Evolutionary conservation across 2,888 invertebrate species (phyloP).

Genomic region (Aproaerema taeniolella): DNA sequence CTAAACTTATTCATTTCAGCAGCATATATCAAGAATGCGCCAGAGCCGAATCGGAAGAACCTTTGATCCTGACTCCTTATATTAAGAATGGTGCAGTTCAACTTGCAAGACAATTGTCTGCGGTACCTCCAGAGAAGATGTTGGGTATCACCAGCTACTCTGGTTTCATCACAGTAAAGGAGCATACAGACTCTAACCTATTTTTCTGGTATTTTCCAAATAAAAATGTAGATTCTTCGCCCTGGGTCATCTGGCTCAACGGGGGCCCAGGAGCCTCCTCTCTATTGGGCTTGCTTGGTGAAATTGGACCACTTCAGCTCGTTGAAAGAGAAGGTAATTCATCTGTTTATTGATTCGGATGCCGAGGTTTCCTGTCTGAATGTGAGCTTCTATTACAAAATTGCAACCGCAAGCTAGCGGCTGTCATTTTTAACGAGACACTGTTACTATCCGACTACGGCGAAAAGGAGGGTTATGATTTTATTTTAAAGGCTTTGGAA

Average conservation of each 20-base stretch:
- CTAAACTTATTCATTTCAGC: no score
- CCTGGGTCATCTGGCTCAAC: slow-evolving; percentile 88
- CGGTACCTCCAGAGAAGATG: slow-evolving; percentile 31
- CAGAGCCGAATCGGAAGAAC: no score
- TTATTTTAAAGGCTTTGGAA: no score
- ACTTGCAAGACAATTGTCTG: slow-evolving; percentile 26
- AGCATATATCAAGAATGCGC: no score
- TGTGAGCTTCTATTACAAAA: no score
- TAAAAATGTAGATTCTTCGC: slow-evolving; percentile 45
- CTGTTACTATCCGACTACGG: no score
- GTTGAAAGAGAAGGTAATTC: slow-evolving; percentile 29
- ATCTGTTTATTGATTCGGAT: no score
- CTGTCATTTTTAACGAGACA: no score
- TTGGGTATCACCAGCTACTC: slow-evolving; percentile 49
- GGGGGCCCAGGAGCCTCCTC: slow-evolving; percentile 88
- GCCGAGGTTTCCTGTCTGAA: no score
- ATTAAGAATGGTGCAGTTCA: slow-evolving; percentile 25
- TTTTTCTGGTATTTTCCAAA: slow-evolving; percentile 89
- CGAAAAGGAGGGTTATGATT: no score
- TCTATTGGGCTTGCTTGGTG: slow-evolving; percentile 37
- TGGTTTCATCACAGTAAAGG: slow-evolving; percentile 80
- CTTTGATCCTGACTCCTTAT: slow-evolving; percentile 22
- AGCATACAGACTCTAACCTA: slow-evolving; percentile 81
- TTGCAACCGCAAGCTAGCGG: no score
- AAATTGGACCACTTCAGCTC: slow-evolving; percentile 40